These are phyloP conservation scores for Acleris holmiana DNA, from an alignment of 2,888 invertebrate genomes.

Conservation along the genomic window DNA sequence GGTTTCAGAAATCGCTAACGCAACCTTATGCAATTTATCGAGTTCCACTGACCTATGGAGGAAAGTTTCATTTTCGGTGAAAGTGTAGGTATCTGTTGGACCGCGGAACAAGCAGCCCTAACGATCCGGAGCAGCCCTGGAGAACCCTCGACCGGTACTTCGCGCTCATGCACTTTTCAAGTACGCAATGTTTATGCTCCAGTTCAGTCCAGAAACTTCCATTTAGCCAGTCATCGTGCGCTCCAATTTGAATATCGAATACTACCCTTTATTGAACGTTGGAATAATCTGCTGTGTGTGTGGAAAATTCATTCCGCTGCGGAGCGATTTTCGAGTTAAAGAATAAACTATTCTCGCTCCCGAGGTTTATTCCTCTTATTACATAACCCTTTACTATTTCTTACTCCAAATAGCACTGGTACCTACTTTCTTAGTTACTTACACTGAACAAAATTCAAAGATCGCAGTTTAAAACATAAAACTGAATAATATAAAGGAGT, in stretches of 20 bases:
- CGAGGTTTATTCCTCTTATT: not conserved
- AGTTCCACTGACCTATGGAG: conserved; percentile 31
- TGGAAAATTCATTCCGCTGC: conserved; percentile 28
- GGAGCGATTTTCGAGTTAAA: conserved; percentile 4
- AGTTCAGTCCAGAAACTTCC: conserved; percentile 61
- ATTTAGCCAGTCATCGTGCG: conserved; percentile 54
- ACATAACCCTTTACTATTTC: not conserved
- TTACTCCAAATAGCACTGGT: not conserved
- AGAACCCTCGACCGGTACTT: conserved; percentile 66
- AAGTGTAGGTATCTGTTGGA: conserved; percentile 46
- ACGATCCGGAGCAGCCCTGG: conserved; percentile 61
- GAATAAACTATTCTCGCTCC: not conserved
- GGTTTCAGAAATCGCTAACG: no score
- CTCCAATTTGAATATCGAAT: conserved; percentile 53
- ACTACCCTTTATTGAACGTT: conserved; percentile 24
- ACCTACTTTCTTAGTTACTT: not conserved
- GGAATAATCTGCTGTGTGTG: conserved; percentile 24
- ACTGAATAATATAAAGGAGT: not conserved
- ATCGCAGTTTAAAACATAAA: not conserved
- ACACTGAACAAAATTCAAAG: not conserved
- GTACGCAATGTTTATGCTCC: conserved; percentile 77
- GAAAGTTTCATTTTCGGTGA: conserved; percentile 51
- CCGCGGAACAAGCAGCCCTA: conserved; percentile 52
- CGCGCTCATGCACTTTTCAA: conserved; percentile 76
- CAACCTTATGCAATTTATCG: no score